Evolutionary conservation across 2,888 invertebrate genomes (phyloP).

Genomic region (Drosophila conformis): DNA sequence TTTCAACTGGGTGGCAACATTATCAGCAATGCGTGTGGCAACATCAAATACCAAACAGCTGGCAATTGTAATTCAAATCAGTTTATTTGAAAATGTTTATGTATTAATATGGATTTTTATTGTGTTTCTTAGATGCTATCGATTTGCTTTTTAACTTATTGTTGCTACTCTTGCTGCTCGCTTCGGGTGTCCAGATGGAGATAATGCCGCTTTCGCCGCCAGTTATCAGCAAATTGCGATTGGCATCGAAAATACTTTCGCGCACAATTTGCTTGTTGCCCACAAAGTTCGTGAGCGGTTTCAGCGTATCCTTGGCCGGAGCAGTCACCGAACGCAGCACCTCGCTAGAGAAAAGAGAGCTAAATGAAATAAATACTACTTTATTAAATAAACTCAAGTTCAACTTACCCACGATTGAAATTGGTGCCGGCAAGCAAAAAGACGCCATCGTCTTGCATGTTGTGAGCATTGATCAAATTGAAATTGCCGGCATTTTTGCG

Average conservation of each 20-base stretch:
- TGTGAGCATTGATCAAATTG: constrained; percentile 88
- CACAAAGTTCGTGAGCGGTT: constrained; percentile 86
- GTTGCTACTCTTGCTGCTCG: constrained; percentile 12
- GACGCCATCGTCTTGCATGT: constrained; percentile 84
- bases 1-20: constrained; percentile 26
- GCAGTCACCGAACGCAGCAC: constrained; percentile 86
- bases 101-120: constrained; percentile 65
- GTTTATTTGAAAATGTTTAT: neutral
- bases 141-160: constrained; percentile 59
- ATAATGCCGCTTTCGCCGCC: constrained; percentile 90
- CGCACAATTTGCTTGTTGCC: constrained; percentile 90
- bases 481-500: constrained; percentile 87
- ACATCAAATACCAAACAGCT: neutral
- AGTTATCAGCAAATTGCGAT: constrained; percentile 88
- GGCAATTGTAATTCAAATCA: neutral
- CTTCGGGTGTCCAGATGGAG: constrained; percentile 87
- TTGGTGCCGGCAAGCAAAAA: constrained; percentile 89
- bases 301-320: constrained; percentile 85
- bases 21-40: neutral
- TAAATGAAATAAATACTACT: neutral
- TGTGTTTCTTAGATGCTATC: constrained; percentile 51
- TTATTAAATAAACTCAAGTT: fast-evolving
- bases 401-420: constrained; percentile 86
- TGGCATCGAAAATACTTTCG: constrained; percentile 88
- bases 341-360: constrained; percentile 59